Conservation (phyloP, 2,113 vertebrate species). For the Malurus elegans region DNA sequence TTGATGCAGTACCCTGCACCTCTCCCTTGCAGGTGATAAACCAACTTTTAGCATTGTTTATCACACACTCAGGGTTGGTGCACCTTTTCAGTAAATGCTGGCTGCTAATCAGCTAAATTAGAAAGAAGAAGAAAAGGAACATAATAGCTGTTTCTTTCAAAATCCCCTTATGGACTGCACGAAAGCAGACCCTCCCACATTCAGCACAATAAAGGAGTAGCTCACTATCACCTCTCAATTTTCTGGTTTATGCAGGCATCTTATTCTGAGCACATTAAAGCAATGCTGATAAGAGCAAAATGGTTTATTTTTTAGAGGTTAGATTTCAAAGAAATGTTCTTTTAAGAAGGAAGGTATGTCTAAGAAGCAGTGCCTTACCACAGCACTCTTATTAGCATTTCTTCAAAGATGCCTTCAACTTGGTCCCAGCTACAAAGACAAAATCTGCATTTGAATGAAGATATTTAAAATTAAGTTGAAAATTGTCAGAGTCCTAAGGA, state of each 20-base stretch:
- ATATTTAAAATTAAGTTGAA: conserved; percentile 6
- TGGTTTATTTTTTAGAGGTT: conserved; percentile 17
- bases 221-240: background rate
- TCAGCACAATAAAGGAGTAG: background rate
- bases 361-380: conserved; percentile 17
- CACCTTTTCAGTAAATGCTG: background rate
- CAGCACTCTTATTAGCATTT: conserved; percentile 49
- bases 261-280: conserved; percentile 38
- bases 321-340: conserved; percentile 48
- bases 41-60: background rate
- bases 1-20: background rate
- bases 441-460: conserved; percentile 57
- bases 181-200: background rate
- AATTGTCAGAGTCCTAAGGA: background rate
- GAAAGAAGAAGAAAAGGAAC: background rate
- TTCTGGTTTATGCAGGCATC: background rate
- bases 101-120: background rate
- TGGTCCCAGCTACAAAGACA: conserved; percentile 27
- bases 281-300: conserved; percentile 34
- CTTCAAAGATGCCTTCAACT: conserved; percentile 42
- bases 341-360: conserved; percentile 1
- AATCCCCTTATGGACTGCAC: background rate
- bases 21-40: background rate
- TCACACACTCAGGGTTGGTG: background rate
- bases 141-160: conserved; percentile 5